phyloP scores from a whole-genome alignment of 2,888 invertebrate species.

The Trachelus stipa region DNA sequence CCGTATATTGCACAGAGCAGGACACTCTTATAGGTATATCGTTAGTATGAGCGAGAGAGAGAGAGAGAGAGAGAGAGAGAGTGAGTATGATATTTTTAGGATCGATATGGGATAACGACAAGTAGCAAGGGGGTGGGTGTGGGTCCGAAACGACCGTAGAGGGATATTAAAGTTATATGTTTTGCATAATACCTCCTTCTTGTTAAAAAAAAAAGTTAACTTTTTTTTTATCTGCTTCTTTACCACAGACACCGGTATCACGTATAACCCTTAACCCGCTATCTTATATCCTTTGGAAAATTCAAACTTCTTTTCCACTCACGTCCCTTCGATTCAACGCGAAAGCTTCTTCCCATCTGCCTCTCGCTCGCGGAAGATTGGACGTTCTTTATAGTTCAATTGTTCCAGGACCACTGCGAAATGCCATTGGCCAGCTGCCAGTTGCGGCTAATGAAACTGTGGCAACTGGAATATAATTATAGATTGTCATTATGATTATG shows the following conservation, averaged over 20 bases:
- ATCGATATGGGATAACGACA: slow-evolving; percentile 7
- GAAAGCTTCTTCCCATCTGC: neutral
- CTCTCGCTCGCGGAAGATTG: too few species aligned
- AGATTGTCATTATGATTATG: too few species aligned
- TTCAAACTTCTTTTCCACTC: neutral
- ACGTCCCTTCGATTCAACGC: neutral
- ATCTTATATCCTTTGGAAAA: neutral
- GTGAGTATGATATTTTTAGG: neutral
- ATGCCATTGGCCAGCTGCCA: too few species aligned
- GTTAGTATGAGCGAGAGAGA: neutral
- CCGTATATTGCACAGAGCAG: neutral
- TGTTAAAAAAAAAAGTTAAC: too few species aligned
- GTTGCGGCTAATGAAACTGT: too few species aligned
- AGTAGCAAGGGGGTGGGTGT: neutral
- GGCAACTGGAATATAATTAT: too few species aligned
- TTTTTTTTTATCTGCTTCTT: too few species aligned
- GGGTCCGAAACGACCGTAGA: slow-evolving; percentile 12
- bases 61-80: slow-evolving; percentile 2
- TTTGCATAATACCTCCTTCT: too few species aligned
- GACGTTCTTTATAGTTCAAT: too few species aligned
- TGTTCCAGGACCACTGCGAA: too few species aligned
- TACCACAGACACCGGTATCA: too few species aligned
- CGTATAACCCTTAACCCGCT: neutral
- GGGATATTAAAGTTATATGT: too few species aligned
- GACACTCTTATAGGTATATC: neutral